Evolutionary conservation across 2,888 invertebrate species (phyloP), one percentile per base, ranked within the genome.

Genomic region (Subacronicta megacephala): DNA sequence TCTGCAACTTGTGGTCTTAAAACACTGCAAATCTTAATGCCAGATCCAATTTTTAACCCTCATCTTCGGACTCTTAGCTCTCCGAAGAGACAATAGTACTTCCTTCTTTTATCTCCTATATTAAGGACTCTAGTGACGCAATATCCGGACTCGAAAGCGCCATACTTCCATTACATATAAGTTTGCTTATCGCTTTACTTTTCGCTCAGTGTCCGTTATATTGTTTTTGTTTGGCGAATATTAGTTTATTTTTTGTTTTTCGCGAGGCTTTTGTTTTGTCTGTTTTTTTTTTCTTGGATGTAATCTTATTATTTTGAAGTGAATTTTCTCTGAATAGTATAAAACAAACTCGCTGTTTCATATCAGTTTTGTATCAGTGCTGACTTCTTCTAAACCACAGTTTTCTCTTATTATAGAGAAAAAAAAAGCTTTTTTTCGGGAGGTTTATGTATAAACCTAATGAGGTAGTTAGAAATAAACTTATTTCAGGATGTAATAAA

Each of bases 91-190:
- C 77, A 78, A 76, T 76, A 77, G 71, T 66, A 60, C 67, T 77
- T 71, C 69, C 54, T 78, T 74, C 77, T 81, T 82, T 81, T 83
- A 81, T 82, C 82, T 82, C 52, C 60, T 64, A 71, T 80, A 80
- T 80, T 82, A 81, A 80, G 79, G 67, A 72, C 35, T 71, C 38
- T 49, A 73, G 66, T 73, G 65, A 68, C 64, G 64, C 68, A 73
- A 77, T 77, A 65, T 69, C 74, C 72, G 63, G 59, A 40, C 62
- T 75, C 17, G 33, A 50, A 69, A 64, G 72, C 75, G 63, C 76
- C 74, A 74, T 76, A 82, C 73, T 83, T 83, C 82, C 83, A 83
- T 84, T 83, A 82, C 73, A 73, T 74, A 72, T 73, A 63, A 61
- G 61, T 41, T 61, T 66, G 63, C 86, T 84, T 86, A 87, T 87